A percentile compares a stretch with the other conserved stretches of the same genome.
Conservation (phyloP, 2,113 vertebrate genomes). For the Atractosteus spatula region DNA sequence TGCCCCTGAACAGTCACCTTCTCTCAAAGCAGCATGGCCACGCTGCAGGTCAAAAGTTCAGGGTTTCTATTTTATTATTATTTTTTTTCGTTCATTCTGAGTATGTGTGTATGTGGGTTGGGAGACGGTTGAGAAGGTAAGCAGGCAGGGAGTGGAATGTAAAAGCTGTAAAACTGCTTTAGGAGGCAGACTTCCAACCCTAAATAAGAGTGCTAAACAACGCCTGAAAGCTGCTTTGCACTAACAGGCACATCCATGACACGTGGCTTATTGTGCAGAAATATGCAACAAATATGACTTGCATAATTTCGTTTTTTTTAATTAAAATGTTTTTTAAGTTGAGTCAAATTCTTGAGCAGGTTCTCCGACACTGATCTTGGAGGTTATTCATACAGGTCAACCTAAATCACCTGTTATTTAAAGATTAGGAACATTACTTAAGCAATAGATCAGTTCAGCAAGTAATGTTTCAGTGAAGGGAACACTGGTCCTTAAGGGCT, state of each 20-base stretch:
- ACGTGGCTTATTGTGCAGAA: no score
- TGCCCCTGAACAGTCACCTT: slow-evolving; percentile 56
- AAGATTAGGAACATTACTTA: no score
- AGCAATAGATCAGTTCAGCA: no score
- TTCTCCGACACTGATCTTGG: no score
- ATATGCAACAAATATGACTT: not conserved
- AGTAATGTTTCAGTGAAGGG: no score
- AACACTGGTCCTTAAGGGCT: no score
- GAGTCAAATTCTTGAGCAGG: no score
- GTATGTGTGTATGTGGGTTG: slow-evolving; percentile 27
- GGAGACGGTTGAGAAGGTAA: slow-evolving; percentile 36
- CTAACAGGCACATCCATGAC: no score
- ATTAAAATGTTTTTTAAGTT: not conserved
- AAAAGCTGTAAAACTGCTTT: slow-evolving; percentile 39
- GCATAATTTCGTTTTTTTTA: not conserved
- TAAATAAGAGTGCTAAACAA: not conserved
- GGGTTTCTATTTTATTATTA: slow-evolving; percentile 39
- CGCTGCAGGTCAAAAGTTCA: slow-evolving; percentile 70
- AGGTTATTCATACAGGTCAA: no score
- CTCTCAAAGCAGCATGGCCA: slow-evolving; percentile 30
- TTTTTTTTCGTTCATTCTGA: slow-evolving; percentile 25
- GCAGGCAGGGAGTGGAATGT: slow-evolving; percentile 43
- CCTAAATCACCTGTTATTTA: no score
- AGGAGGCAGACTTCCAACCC: not conserved
- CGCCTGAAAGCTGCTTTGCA: no score